These are phyloP conservation scores for Pomatorhinus ruficollis DNA, from an alignment of 2,113 vertebrate genomes.

Conservation along the genomic window DNA sequence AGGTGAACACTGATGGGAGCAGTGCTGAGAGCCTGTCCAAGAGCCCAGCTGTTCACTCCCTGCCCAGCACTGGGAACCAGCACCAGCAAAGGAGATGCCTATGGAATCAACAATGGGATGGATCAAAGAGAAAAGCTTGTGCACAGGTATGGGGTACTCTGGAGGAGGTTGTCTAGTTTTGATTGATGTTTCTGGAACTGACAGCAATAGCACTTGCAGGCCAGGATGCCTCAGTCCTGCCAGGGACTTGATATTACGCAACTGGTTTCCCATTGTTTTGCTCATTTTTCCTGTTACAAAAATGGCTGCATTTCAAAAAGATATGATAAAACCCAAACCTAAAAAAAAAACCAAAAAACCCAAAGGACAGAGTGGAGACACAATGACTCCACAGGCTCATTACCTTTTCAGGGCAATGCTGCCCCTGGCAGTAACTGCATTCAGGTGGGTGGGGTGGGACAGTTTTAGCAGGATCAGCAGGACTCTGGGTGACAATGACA, in stretches of 20 bases:
- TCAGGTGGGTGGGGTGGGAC: no score
- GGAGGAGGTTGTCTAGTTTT: background rate
- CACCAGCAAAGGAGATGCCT: background rate
- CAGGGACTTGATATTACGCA: background rate
- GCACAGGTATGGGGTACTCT: background rate
- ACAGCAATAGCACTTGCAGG: background rate
- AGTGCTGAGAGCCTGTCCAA: background rate
- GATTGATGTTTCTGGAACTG: background rate
- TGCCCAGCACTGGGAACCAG: background rate
- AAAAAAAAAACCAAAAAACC: accelerated
- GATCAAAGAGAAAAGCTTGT: background rate
- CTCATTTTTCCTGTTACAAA: background rate
- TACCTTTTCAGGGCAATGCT: accelerated
- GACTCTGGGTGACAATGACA: background rate
- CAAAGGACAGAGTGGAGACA: background rate
- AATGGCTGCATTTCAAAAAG: background rate
- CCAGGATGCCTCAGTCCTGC: background rate
- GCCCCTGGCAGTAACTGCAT: background rate
- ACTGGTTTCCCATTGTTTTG: background rate
- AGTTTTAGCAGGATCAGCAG: background rate
- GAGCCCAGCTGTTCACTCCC: background rate
- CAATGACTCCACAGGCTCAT: accelerated
- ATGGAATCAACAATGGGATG: background rate
- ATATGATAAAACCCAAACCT: background rate
- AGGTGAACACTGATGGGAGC: background rate